Evolutionary conservation across 1,140 invertebrate species (phyloP), one percentile per base, ranked within the genome.

Genomic region (Chelonus insularis): DNA sequence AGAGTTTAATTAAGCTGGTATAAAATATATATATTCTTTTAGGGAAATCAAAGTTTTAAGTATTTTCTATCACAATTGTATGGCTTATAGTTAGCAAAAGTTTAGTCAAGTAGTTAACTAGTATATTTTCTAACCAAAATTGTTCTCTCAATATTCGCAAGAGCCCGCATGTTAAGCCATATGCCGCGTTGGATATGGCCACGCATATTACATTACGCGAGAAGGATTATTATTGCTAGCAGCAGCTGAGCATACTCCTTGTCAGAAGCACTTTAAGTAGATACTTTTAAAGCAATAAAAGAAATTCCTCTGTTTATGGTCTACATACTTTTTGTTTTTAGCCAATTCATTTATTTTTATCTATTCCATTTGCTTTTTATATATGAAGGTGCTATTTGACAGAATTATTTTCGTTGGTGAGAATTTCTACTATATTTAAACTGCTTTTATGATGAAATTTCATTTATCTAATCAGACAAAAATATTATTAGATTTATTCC

Each of bases 101-200:
- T 23, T 51, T 34, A 51, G 48, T 51, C 21, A 51, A 25, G 16
- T 11, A 51, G 48, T 51, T 51, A 51, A 34, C 29, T 51, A 51
- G 45, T 48, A 18, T 48, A 48, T 11, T 51, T 51, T 51, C 48
- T 34, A 23, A 21, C 48, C 48, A 34, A 51, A 51, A 51, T n/a
- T 51, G 48, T 51, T 51, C 48, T 51, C 48, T 23, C 48, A 51
- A 58, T 48, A 58, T 34, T 34, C 56, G 9, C 43, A 45, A 25
- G 23, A 58, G 45, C 41, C 45, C 56, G 39, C 56, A 48, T 58
- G 56, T 58, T 58, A 32, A 58, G 56, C 56, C 56, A 58, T 58
- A 58, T 58, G 56, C 56, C 43, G 56, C 56, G 34, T 58, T 58
- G 56, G 45, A 58, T 58, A 58, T 36, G 56, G 56, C 25, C 12